These are phyloP conservation scores for Eupithecia dodoneata DNA, from an alignment of 2,888 invertebrate species.

Conservation along the genomic window DNA sequence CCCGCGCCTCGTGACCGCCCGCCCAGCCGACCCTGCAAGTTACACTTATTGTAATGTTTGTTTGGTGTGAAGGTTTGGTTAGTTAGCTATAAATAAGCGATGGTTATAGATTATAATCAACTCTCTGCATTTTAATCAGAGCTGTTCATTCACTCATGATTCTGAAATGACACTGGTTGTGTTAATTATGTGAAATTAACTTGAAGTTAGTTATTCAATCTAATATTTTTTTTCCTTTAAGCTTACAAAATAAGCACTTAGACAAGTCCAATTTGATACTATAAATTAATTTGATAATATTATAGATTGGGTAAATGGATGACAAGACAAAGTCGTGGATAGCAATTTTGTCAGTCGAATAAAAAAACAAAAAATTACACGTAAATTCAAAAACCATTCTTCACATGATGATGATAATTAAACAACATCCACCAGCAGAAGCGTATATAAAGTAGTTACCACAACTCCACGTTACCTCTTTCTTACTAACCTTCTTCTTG, in stretches of 20 bases:
- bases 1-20: slow-evolving; percentile 48
- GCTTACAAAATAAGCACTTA: no score
- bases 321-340: background rate
- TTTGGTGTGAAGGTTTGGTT: background rate
- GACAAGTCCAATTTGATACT: no score
- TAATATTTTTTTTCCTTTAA: no score
- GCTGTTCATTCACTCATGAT: background rate
- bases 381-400: background rate
- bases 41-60: background rate
- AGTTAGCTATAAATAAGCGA: slow-evolving; percentile 8
- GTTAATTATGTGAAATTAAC: background rate
- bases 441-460: slow-evolving; percentile 36
- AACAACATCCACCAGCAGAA: slow-evolving; percentile 16
- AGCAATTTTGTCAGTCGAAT: background rate
- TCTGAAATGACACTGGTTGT: background rate
- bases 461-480: slow-evolving; percentile 44
- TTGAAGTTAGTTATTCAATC: background rate
- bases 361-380: background rate
- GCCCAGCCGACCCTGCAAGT: slow-evolving; percentile 63
- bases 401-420: background rate
- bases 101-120: background rate
- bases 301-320: background rate
- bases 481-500: slow-evolving; percentile 73
- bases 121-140: background rate
- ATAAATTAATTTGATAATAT: no score